Evolutionary conservation across 30 jellyfish, hydroid and myxozoan genomes (phyloP).

Genomic region (Chrysaora quinquecirrha): DNA sequence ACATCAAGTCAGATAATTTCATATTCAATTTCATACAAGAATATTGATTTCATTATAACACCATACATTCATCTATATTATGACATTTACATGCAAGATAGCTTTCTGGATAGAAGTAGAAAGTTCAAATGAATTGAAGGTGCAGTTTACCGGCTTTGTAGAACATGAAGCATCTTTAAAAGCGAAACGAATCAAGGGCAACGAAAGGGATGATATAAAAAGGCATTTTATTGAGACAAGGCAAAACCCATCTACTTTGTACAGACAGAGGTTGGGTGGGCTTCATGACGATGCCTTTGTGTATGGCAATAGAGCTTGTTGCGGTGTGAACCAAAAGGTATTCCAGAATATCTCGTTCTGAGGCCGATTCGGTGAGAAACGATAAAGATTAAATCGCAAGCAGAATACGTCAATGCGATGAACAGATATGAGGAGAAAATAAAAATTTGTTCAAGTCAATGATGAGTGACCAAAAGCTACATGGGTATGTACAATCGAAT

Average conservation of each 20-base stretch:
- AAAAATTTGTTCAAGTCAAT: neutral
- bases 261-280: neutral
- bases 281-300: neutral
- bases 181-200: neutral
- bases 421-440: neutral
- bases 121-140: neutral
- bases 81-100: neutral
- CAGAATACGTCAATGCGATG: too few species aligned
- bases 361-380: neutral
- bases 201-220: neutral
- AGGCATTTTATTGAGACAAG: neutral
- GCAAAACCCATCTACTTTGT: neutral
- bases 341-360: conserved; percentile 6
- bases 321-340: conserved; percentile 5
- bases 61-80: too few species aligned
- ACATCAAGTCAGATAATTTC: too few species aligned
- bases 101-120: neutral
- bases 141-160: neutral
- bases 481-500: too few species aligned
- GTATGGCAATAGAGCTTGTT: neutral
- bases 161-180: neutral
- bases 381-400: too few species aligned
- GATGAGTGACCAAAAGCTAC: too few species aligned
- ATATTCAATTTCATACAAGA: too few species aligned
- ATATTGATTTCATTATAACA: too few species aligned